Evolutionary conservation across 2,888 invertebrate species (phyloP).

Genomic region (Parnassius mnemosyne): DNA sequence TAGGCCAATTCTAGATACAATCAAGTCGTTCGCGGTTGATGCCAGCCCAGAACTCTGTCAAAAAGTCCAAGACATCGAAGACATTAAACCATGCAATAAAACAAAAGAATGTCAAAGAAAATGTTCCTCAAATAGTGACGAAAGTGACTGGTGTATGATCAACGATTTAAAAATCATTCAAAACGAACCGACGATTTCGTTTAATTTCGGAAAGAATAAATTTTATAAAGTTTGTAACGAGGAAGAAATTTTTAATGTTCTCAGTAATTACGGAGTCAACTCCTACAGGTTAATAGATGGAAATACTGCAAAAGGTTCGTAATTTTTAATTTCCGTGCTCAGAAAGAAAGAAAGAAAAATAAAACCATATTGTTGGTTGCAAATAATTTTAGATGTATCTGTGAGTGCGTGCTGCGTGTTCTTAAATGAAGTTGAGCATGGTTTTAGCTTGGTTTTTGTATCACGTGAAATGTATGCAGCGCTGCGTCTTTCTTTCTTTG

Average conservation of each 20-base stretch:
- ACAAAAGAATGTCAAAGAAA: slow-evolving; percentile 49
- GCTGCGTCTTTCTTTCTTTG: too few relatives aligned
- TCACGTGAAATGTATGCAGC: too few relatives aligned
- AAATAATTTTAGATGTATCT: too few relatives aligned
- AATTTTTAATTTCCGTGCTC: too few relatives aligned
- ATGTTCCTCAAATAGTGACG: slow-evolving; percentile 46
- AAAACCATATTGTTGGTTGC: too few relatives aligned
- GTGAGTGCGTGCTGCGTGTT: too few relatives aligned
- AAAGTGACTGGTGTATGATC: slow-evolving; percentile 55
- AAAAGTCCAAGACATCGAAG: slow-evolving; percentile 73
- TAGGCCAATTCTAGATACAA: slow-evolving; percentile 87
- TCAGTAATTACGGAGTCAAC: slow-evolving; percentile 59
- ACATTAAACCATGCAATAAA: slow-evolving; percentile 47
- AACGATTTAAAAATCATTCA: slow-evolving; percentile 33
- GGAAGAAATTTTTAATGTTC: slow-evolving; percentile 69
- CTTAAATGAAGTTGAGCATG: too few relatives aligned
- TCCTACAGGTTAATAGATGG: slow-evolving; percentile 83
- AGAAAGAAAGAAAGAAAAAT: too few relatives aligned
- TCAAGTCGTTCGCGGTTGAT: slow-evolving; percentile 85
- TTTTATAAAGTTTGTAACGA: slow-evolving; percentile 74
- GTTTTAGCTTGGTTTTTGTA: too few relatives aligned
- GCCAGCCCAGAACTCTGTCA: slow-evolving; percentile 75
- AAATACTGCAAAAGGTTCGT: slow-evolving; percentile 85
- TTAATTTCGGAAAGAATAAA: slow-evolving; percentile 67
- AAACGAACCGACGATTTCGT: slow-evolving; percentile 51